Evolutionary conservation across 1,140 invertebrate genomes (phyloP), one percentile per base, ranked within the genome.

Genomic region (Musca domestica): DNA sequence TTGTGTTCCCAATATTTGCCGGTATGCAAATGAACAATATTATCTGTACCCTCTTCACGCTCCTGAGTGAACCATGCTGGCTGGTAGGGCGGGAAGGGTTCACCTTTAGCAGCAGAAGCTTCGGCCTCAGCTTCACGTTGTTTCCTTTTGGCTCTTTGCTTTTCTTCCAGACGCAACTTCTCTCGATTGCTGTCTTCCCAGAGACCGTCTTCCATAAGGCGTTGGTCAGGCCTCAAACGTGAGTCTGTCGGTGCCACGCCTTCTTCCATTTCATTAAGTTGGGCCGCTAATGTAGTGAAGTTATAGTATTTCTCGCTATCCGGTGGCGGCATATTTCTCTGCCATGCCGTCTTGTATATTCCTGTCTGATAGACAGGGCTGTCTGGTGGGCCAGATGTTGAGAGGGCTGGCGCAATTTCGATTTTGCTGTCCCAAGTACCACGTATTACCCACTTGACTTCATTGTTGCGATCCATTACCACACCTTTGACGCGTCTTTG

Each of bases 181-280:
- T 94, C 90, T 15, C 86, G 82, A 84, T 99, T 99, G 30, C 97
- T 97, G 74, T 96, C 95, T 74, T 99, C 95, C 96, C 97, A 99
- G 17, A 85, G 77, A 7, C 95, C 96, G 67, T 96, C 88, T 83
- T 99, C 98, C 97, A 99, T 99, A 51, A 98, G 87, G 54, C 96
- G 88, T 84, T 99, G 96, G 88, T 99, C 97, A 51, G 97, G 96
- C 69, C 97, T 87, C 20, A 87, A 82, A n/a, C 98, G 88, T 17
- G 92, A 92, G 86, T 99, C 98, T 0, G 98, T 99, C 15, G 97
- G 96, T 27, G 96, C 95, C 25, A 99, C 89, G 47, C 89, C 91
- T 5, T 92, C 89, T 84, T 99, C 97, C 10, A 86, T 85, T 83
- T 99, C 98, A 82, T 99, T 99, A 58, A 99, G 84, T 84, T 99